Percentiles rank a stretch among this genome's conserved stretches.
phyloP scores from a whole-genome alignment of 2,113 vertebrate genomes.

The Orientallactaga bullata region DNA sequence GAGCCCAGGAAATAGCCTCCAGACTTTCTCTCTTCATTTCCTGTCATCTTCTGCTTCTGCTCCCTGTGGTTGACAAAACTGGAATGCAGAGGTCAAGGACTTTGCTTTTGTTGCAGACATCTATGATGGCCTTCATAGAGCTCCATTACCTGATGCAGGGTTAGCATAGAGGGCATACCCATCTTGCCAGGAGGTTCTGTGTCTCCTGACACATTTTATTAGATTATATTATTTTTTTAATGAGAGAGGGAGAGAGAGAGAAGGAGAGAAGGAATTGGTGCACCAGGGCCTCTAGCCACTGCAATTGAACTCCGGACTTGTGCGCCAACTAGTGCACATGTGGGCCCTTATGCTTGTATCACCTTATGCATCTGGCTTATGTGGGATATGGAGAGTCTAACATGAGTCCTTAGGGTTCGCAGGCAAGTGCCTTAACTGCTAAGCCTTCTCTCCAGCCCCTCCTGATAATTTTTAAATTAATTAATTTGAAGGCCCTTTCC shows the following conservation, averaged over 20 bases:
- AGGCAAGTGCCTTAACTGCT: no score
- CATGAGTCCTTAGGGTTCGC: no score
- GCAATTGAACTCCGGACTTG: no score
- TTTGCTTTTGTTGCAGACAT: not conserved
- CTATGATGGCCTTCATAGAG: not conserved
- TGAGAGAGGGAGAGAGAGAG: no score
- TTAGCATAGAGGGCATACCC: not conserved
- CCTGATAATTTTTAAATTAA: not conserved
- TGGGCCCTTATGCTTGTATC: no score
- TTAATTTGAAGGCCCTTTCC: constrained; percentile 39
- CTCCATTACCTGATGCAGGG: not conserved
- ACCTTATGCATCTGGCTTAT: no score
- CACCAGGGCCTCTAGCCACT: no score
- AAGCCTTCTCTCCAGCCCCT: no score
- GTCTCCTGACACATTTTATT: constrained; percentile 1
- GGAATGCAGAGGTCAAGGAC: not conserved
- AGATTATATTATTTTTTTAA: no score
- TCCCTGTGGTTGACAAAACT: not conserved
- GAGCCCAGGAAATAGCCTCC: not conserved
- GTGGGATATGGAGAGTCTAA: no score
- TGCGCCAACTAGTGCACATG: no score
- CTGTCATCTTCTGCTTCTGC: not conserved
- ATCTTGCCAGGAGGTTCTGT: not conserved
- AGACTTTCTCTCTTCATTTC: not conserved
- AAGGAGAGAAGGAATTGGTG: no score